Conservation (phyloP, 2,797 vertebrate genomes). For the Pagetopsis macropterus region DNA sequence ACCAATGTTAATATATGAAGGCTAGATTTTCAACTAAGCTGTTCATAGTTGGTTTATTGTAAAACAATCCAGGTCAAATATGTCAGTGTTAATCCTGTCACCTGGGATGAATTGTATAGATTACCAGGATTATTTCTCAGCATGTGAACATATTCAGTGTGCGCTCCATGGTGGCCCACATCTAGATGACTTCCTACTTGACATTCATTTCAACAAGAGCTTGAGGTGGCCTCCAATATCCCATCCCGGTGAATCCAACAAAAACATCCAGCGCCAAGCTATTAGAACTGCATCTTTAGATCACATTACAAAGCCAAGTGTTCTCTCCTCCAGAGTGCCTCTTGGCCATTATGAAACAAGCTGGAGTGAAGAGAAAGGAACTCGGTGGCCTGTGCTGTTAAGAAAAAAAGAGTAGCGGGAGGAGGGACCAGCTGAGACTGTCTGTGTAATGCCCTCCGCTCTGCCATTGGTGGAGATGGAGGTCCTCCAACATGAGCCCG, state of each 20-base stretch:
- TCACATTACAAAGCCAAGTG: constrained; percentile 69
- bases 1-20: neutral
- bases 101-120: neutral
- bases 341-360: constrained; percentile 78
- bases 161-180: constrained; percentile 23
- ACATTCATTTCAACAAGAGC: constrained; percentile 45
- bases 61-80: constrained; percentile 2
- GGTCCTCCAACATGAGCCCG: constrained; percentile 80
- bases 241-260: constrained; percentile 34
- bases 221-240: constrained; percentile 44
- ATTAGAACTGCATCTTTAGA: constrained; percentile 76
- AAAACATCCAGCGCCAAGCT: constrained; percentile 62
- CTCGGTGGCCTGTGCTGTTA: constrained; percentile 72
- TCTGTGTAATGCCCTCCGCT: constrained; percentile 55
- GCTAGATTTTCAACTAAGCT: neutral
- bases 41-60: neutral
- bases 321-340: constrained; percentile 76
- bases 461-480: constrained; percentile 63
- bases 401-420: constrained; percentile 33
- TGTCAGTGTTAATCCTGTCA: constrained; percentile 1
- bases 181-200: constrained; percentile 44
- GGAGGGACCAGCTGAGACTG: constrained; percentile 68
- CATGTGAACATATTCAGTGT: constrained; percentile 24
- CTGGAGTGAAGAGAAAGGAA: constrained; percentile 75
- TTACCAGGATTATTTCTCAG: constrained; percentile 29